Evolutionary conservation across 1,140 invertebrate species (phyloP).

Genomic region (Drosophila navojoa): DNA sequence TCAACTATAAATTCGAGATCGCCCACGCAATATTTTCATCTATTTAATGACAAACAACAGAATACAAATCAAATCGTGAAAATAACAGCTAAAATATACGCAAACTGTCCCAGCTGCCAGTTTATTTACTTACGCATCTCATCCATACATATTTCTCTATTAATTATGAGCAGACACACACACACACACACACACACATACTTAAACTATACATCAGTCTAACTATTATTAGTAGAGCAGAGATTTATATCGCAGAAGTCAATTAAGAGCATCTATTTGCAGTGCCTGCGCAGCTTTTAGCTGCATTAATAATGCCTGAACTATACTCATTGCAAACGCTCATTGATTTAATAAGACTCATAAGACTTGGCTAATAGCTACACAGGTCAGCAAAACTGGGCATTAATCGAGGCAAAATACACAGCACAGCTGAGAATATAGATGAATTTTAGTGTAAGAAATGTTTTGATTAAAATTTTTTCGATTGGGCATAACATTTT

Average conservation of each 20-base stretch:
- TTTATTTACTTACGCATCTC: constrained; percentile 25
- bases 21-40: not conserved
- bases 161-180: constrained; percentile 9
- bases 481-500: no score
- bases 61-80: constrained; percentile 6
- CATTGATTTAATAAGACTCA: no score
- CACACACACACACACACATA: not conserved
- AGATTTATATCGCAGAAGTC: not conserved
- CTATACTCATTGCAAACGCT: no score
- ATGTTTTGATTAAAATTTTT: no score
- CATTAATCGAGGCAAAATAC: no score
- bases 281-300: no score
- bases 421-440: no score
- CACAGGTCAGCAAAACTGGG: not conserved
- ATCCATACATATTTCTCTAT: constrained; percentile 11
- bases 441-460: not conserved
- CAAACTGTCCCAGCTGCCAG: constrained; percentile 11
- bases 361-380: no score
- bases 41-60: not conserved
- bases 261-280: no score
- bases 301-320: no score
- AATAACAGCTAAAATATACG: not conserved
- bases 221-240: constrained; percentile 4
- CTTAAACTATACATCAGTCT: constrained; percentile 12
- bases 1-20: not conserved